These are phyloP conservation scores for Gadus macrocephalus DNA, from an alignment of 2,113 vertebrate species.

Conservation along the genomic window DNA sequence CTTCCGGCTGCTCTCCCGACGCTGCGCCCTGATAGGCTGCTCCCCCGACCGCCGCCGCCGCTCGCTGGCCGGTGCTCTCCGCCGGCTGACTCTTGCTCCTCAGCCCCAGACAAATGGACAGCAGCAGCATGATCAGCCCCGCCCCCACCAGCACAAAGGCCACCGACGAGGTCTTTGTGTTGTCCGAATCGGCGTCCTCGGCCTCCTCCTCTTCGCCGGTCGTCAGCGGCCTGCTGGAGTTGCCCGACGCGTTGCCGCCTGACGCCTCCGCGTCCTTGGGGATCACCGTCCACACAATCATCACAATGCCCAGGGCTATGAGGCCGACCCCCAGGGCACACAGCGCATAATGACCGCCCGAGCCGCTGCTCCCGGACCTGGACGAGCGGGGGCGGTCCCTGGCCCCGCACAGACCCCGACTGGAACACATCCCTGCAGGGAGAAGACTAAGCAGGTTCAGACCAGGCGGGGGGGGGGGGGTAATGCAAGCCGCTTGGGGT, in stretches of 20 bases:
- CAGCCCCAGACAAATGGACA: conserved; percentile 84
- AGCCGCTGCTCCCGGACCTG: conserved; percentile 49
- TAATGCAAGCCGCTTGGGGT: too few relatives aligned
- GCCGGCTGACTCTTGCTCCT: conserved; percentile 68
- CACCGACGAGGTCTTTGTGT: conserved; percentile 82
- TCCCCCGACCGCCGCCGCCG: conserved; percentile 32
- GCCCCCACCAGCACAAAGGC: conserved; percentile 87
- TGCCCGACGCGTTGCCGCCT: conserved; percentile 24
- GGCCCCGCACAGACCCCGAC: conserved; percentile 51
- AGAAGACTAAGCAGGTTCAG: too few relatives aligned
- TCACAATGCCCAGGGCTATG: conserved; percentile 88
- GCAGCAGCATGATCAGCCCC: conserved; percentile 76
- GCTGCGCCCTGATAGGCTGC: conserved; percentile 26
- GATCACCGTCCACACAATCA: conserved; percentile 94
- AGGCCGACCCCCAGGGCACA: conserved; percentile 90
- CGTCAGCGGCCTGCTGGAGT: conserved; percentile 46
- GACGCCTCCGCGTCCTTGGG: conserved; percentile 48
- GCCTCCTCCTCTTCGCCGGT: not conserved
- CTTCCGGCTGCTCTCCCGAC: conserved; percentile 5
- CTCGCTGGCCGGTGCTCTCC: conserved; percentile 42
- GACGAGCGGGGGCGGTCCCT: conserved; percentile 30
- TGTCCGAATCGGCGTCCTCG: conserved; percentile 22
- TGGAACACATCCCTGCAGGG: conserved; percentile 65
- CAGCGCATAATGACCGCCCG: conserved; percentile 87
- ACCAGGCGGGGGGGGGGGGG: conserved; percentile 15